A percentile compares a stretch with the other conserved stretches of the same genome.
Evolutionary conservation across 1,140 invertebrate genomes (phyloP).

Genomic region (Hyphantria cunea): DNA sequence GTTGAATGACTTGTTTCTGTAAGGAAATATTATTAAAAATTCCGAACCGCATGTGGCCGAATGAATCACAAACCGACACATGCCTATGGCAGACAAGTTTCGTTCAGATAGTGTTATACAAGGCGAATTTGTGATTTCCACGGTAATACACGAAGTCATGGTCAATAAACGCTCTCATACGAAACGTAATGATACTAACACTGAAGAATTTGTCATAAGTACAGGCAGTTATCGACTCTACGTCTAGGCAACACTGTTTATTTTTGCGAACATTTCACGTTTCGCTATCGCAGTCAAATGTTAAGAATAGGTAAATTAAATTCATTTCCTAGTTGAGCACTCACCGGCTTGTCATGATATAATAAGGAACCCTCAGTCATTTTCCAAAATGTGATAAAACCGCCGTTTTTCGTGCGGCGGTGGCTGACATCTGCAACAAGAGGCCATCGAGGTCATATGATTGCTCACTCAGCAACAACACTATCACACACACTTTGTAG

Average conservation of each 20-base stretch:
- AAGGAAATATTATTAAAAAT: constrained; percentile 22
- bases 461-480: constrained; percentile 28
- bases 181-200: constrained; percentile 20
- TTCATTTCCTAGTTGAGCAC: constrained; percentile 38
- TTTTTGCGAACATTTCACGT: constrained; percentile 14
- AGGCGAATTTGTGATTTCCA: constrained; percentile 24
- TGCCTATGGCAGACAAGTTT: constrained; percentile 2
- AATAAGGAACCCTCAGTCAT: constrained; percentile 73
- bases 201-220: constrained; percentile 5
- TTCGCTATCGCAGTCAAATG: constrained; percentile 5
- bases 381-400: constrained; percentile 79
- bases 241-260: constrained; percentile 8
- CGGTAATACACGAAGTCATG: constrained; percentile 30
- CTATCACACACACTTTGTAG: constrained; percentile 29
- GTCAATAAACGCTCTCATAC: constrained; percentile 27
- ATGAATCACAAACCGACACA: neutral
- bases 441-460: constrained; percentile 70
- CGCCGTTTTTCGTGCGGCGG: constrained; percentile 74
- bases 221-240: constrained; percentile 15
- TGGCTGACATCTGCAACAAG: constrained; percentile 74
- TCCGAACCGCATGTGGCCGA: neutral
- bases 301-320: constrained; percentile 3
- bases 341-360: constrained; percentile 74
- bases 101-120: constrained; percentile 1
- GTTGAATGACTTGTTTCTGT: no score